A percentile compares a stretch with the other conserved stretches of the same genome.
Conservation (phyloP, 2,797 vertebrate genomes). For the Thalassophryne amazonica region DNA sequence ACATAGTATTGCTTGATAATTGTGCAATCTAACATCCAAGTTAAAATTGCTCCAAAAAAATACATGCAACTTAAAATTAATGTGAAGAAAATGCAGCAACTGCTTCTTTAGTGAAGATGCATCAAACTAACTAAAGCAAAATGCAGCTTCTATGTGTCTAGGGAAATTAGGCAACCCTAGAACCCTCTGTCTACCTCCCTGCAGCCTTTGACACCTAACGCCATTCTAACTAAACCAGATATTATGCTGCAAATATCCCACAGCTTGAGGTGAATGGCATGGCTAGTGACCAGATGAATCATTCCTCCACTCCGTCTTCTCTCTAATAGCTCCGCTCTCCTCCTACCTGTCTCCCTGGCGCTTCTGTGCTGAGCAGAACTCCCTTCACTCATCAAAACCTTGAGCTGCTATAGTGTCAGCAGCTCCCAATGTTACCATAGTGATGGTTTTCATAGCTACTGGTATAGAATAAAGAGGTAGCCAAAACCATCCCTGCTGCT, state of each 20-base stretch:
- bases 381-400: constrained; percentile 71
- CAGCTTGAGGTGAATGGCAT: constrained; percentile 43
- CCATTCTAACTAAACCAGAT: constrained; percentile 39
- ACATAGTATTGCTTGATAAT: no score
- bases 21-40: no score
- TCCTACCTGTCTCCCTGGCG: constrained; percentile 53
- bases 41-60: neutral
- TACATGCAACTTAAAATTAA: neutral
- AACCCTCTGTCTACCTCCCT: constrained; percentile 27
- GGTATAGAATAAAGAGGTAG: constrained; percentile 34
- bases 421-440: constrained; percentile 71
- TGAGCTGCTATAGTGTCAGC: constrained; percentile 63
- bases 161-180: constrained; percentile 47
- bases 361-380: constrained; percentile 54
- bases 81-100: neutral
- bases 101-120: constrained; percentile 10
- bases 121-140: constrained; percentile 20
- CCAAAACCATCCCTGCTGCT: constrained; percentile 51
- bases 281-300: constrained; percentile 67
- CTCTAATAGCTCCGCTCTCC: constrained; percentile 62
- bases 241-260: constrained; percentile 49
- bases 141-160: constrained; percentile 23
- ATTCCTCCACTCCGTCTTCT: constrained; percentile 57
- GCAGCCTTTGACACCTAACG: constrained; percentile 54
- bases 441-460: constrained; percentile 50